Percentiles rank a stretch among this genome's conserved stretches.
Conservation (phyloP, 2,113 vertebrate species). For the Hiodon alosoides region DNA sequence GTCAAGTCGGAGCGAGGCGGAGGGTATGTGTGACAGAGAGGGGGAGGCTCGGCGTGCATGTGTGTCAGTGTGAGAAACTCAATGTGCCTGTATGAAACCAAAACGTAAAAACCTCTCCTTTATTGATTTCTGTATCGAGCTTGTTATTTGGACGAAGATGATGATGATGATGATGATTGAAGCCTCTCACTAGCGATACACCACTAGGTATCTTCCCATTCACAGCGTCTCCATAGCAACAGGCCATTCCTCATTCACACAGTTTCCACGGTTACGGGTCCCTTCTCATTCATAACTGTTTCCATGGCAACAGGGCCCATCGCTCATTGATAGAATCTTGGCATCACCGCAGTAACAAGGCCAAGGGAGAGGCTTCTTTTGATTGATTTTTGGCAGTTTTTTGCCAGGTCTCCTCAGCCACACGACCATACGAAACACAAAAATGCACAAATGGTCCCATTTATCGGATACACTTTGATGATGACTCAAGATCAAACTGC, state of each 20-base stretch:
- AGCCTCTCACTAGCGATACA: slow-evolving; percentile 33
- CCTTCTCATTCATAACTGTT: slow-evolving; percentile 86
- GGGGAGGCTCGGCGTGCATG: neutral
- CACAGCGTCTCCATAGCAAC: slow-evolving; percentile 62
- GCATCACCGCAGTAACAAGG: slow-evolving; percentile 57
- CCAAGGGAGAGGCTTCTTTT: slow-evolving; percentile 50
- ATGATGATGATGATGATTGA: slow-evolving; percentile 23
- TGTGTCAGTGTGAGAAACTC: neutral
- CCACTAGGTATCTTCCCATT: slow-evolving; percentile 51
- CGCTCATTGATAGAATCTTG: slow-evolving; percentile 82
- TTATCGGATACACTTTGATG: slow-evolving; percentile 17
- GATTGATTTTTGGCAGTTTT: slow-evolving; percentile 42
- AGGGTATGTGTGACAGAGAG: neutral
- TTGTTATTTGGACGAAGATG: slow-evolving; percentile 13
- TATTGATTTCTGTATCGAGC: neutral
- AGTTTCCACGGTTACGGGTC: slow-evolving; percentile 78
- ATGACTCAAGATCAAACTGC: slow-evolving; percentile 31
- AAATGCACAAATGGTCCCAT: neutral
- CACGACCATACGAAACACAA: neutral
- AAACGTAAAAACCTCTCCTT: neutral
- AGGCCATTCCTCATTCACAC: slow-evolving; percentile 74
- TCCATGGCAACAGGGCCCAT: slow-evolving; percentile 72
- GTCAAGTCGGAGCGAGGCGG: neutral
- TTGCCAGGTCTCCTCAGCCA: neutral
- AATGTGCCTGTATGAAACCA: neutral